Conservation (phyloP, 37 sponge, comb jelly and placozoan species). For the Diacarnus erythraeanus region DNA sequence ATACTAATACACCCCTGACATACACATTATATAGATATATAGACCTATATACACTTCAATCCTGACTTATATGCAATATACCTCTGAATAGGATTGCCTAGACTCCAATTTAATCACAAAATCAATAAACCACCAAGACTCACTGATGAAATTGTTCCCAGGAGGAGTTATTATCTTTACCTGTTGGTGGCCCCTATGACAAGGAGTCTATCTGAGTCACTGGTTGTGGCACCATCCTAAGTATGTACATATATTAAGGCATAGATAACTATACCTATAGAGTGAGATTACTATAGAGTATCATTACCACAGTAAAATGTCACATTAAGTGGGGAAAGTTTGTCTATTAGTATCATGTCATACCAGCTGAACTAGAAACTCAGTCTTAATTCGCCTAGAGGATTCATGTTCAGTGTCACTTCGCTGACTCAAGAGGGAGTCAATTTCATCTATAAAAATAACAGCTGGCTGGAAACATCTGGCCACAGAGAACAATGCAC, state of each 20-base stretch:
- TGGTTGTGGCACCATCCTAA: conserved; percentile 92
- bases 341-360: background rate
- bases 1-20: too few species aligned
- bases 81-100: too few species aligned
- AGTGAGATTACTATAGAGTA: conserved; percentile 8
- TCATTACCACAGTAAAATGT: background rate
- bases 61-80: too few species aligned
- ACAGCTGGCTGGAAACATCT: conserved; percentile 96
- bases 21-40: too few species aligned
- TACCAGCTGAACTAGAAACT: conserved; percentile 96
- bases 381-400: conserved; percentile 97
- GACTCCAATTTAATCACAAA: too few species aligned
- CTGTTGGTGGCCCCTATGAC: conserved; percentile 87
- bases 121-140: too few species aligned
- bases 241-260: background rate
- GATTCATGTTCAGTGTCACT: conserved; percentile 96
- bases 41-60: too few species aligned
- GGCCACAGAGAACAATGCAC: conserved; percentile 96
- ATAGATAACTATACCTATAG: background rate
- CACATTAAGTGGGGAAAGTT: background rate
- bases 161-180: too few species aligned
- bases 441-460: conserved; percentile 99
- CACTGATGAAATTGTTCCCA: too few species aligned
- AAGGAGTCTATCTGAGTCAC: conserved; percentile 75
- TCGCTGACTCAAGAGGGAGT: conserved; percentile 93